Base-by-base conservation (phyloP, 1,140 invertebrate species). In the Cotesia glomerata region DNA sequence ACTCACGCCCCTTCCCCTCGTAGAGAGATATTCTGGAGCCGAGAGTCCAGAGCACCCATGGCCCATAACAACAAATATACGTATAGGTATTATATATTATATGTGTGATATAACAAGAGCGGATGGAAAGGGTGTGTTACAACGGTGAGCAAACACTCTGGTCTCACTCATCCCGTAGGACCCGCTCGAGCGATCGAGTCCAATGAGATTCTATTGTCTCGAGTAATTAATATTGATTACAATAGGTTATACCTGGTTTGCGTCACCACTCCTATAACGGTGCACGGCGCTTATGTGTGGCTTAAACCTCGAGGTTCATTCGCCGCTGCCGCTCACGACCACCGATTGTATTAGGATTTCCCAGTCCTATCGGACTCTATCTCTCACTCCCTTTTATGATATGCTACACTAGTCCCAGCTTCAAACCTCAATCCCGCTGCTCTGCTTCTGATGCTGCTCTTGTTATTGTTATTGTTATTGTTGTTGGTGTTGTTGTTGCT, bases 151-250 rank as follows among this genome's bases (percentile, higher is more conserved):
- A 52, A 54, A 54, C 65, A 67, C 39, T 14, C 65, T 4, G 14
- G 14, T 64, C 36, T 51, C 54, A n/a, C 58, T 68, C 39, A 45
- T 45, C 39, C 18, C 67, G 49, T 59, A 56, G 54, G 69, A 49
- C 13, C 71, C 79, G 79, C 79, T 79, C 82, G 75, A 84, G 85
- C 85, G 83, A 86, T 87, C 83, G 80, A 87, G 80, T 87, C 84
- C 85, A 86, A 87, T 86, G 84, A 87, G 85, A 86, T 87, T 85
- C 83, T 82, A 87, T 87, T 87, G 85, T 87, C 85, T 84, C 82
- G 82, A 85, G 85, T 87, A 86, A 87, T 87, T 87, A 87, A 87
- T 87, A 86, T 85, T 85, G 84, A 85, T 85, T 86, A 85, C 84
- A 85, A 85, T 86, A 80, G 84, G 81, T 82, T 85, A 83, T 84